These are phyloP conservation scores for Phylloscopus whistleri DNA, from an alignment of 2,113 vertebrate genomes.

Conservation along the genomic window DNA sequence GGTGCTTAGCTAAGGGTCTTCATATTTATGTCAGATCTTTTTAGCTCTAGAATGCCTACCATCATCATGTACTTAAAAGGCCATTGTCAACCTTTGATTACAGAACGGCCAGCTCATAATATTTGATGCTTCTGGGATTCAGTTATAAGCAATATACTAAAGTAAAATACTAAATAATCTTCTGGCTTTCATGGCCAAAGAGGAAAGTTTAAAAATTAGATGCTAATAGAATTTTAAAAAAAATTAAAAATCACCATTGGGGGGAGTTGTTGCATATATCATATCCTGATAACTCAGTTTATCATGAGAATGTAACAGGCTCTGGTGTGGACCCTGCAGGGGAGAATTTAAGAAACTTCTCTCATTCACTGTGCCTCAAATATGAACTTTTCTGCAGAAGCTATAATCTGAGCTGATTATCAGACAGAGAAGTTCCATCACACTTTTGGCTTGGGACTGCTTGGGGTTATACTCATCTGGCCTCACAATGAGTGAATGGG, in stretches of 20 bases:
- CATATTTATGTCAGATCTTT: neutral
- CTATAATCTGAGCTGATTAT: neutral
- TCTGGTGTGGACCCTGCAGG: neutral
- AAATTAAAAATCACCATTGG: neutral
- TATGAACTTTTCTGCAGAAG: neutral
- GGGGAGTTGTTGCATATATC: neutral
- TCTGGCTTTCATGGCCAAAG: neutral
- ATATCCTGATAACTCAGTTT: neutral
- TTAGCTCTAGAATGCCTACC: neutral
- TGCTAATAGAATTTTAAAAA: neutral
- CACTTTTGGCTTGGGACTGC: rapidly evolving
- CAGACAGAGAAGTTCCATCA: neutral
- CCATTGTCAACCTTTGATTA: neutral
- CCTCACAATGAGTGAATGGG: neutral
- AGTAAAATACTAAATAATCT: neutral
- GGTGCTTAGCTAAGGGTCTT: neutral
- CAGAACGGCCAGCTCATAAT: neutral
- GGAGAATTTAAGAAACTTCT: neutral
- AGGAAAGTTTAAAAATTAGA: neutral
- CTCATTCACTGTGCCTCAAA: neutral
- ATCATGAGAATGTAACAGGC: neutral
- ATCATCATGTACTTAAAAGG: neutral
- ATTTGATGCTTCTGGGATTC: neutral
- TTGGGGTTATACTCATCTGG: neutral
- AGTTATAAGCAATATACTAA: neutral